Evolutionary conservation across 2,888 invertebrate species (phyloP).

Genomic region (Ommatoiulus sabulosus): DNA sequence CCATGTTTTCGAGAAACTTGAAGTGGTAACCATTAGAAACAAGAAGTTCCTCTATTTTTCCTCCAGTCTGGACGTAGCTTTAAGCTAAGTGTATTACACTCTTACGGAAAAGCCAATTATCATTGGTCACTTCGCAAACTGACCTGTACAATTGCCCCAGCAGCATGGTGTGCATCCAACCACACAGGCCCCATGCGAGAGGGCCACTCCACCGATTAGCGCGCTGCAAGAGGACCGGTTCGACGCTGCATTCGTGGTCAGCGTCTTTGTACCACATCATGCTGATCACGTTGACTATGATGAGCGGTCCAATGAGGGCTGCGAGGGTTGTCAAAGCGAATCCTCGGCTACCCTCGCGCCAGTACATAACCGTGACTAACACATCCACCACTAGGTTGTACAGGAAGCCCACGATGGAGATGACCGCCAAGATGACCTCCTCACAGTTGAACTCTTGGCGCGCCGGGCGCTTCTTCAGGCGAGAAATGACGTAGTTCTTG

Average conservation of each 20-base stretch:
- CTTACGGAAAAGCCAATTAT: no score
- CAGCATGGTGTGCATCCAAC: constrained; percentile 60
- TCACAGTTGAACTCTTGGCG: constrained; percentile 38
- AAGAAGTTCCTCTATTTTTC: no score
- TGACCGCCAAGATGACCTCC: constrained; percentile 15
- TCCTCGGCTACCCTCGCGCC: constrained; percentile 58
- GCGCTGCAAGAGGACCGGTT: constrained; percentile 53
- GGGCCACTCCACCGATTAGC: constrained; percentile 20
- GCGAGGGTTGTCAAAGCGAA: constrained; percentile 61
- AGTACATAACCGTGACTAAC: constrained; percentile 61
- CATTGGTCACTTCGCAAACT: not conserved
- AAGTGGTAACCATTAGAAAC: no score
- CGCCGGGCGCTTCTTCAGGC: not conserved
- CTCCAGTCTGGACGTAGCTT: no score
- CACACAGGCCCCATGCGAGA: constrained; percentile 49
- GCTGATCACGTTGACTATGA: constrained; percentile 62
- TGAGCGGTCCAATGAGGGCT: constrained; percentile 61
- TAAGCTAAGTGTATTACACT: no score
- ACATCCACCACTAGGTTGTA: constrained; percentile 62
- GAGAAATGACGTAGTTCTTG: not conserved
- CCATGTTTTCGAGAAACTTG: no score
- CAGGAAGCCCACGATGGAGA: constrained; percentile 62
- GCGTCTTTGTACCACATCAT: constrained; percentile 62
- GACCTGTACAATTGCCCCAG: constrained; percentile 61
- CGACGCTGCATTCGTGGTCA: constrained; percentile 59